Conservation (phyloP, 2,888 invertebrate genomes). For the Mesodorylaimus sp. region DNA sequence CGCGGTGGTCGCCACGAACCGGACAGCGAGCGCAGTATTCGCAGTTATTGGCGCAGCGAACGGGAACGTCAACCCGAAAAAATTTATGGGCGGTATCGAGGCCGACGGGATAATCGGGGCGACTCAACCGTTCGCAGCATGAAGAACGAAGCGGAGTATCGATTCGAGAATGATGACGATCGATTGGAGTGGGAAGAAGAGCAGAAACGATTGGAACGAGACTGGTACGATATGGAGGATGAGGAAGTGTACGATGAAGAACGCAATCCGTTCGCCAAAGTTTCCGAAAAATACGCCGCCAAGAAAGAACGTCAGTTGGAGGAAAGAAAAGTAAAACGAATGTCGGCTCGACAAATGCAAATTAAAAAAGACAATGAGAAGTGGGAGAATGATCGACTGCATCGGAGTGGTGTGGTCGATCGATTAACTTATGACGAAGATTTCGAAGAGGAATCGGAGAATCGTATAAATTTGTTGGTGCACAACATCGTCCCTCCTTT, state of each 20-base stretch:
- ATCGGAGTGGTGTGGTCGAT: conserved; percentile 69
- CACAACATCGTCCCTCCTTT: conserved; percentile 98
- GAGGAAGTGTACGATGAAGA: conserved; percentile 43
- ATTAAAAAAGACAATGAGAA: conserved; percentile 87
- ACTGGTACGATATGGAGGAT: conserved; percentile 92
- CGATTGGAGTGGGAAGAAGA: conserved; percentile 71
- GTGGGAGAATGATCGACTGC: conserved; percentile 95
- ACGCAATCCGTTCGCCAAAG: conserved; percentile 63
- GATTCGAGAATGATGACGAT: conserved; percentile 43
- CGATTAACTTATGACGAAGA: conserved; percentile 63
- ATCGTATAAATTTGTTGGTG: conserved; percentile 80
- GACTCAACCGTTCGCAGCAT: neutral
- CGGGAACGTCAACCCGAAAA: neutral
- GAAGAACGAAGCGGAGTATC: neutral
- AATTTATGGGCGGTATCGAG: conserved; percentile 11
- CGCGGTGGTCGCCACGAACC: conserved; percentile 18
- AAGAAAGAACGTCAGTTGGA: conserved; percentile 82
- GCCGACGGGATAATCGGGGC: conserved; percentile 10
- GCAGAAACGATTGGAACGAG: conserved; percentile 69
- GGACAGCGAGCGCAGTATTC: conserved; percentile 34
- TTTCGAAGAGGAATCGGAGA: conserved; percentile 62
- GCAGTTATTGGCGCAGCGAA: conserved; percentile 12
- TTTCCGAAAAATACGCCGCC: conserved; percentile 61
- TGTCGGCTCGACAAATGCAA: conserved; percentile 86
- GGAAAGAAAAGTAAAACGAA: conserved; percentile 65